Base-by-base conservation (phyloP, 2,888 invertebrate genomes). In the Serripes groenlandicus region DNA sequence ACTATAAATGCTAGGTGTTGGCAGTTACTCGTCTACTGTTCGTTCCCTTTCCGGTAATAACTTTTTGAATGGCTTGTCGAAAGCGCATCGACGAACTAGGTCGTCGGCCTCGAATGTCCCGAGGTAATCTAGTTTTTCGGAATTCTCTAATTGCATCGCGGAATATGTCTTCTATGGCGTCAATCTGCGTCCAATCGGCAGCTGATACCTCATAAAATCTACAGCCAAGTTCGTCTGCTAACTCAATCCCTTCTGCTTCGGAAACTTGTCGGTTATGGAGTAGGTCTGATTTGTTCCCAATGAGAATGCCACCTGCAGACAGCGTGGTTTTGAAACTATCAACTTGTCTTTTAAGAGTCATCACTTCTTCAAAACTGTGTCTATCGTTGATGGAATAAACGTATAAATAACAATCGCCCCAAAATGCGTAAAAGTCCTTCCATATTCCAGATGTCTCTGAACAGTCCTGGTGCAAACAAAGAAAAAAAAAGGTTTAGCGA, bases 371-470 rank as follows among this genome's bases (percentile, higher is more conserved):
- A 75, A 93, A 94, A 73, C 93, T 93, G 37, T 80, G 72, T 60
- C 92, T 76, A 80, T 94, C 93, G 42, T 92, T 93, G 34, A 93
- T 92, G 74, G 92, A 93, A 83, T 94, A 94, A 15, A 93, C 92
- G 66, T 93, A 90, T n/a, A 93, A 78, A 84, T 92, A 94, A 64
- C 93, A 92, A 79, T 93, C 94, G 0, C 90, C 93, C 92, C 93
- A 94, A 68, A 90, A 84, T 0, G 92, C 91, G 78, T 94, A 91
- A 49, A 92, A 91, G 64, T 93, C 93, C 62, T 90, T 91, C 90
- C 91, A 90, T 21, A 83, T 75, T 32, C 77, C 64, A 28, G 26
- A 54, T 1, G 26, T 75, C 52, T 56, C 58, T 2, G 58, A 34
- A 15, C 23, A 21, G 21, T 52, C 66, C 66, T 66, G 42, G 0